A percentile compares a stretch with the other conserved stretches of the same genome.
Evolutionary conservation across 53 echinoderm and acorn worm genomes (phyloP).

Genomic region (Stichopus horrens): DNA sequence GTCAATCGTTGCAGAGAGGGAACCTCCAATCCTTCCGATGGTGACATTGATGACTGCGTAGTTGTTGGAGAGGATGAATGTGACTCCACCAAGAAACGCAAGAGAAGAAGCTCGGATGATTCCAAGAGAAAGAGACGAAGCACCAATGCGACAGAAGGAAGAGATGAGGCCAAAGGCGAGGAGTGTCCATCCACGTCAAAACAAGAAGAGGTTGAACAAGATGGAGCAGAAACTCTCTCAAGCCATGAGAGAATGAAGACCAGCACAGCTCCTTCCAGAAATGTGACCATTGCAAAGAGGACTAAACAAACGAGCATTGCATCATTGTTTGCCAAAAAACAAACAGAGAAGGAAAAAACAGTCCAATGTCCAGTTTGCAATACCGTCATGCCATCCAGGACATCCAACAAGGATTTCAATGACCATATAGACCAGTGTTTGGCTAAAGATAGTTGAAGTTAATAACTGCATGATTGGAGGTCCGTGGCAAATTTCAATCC

Average conservation of each 20-base stretch:
- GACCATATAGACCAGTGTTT: constrained; percentile 80
- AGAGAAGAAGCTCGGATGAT: constrained; percentile 1
- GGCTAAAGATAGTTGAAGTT: no score
- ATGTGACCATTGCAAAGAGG: not conserved
- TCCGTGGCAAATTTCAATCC: no score
- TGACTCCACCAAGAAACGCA: constrained; percentile 24
- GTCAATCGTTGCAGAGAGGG: not conserved
- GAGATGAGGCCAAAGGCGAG: not conserved
- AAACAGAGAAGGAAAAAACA: constrained; percentile 1
- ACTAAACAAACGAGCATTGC: constrained; percentile 36
- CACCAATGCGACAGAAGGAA: not conserved
- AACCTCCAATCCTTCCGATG: not conserved
- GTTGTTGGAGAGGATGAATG: constrained; percentile 16
- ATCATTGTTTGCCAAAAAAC: constrained; percentile 19
- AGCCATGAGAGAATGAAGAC: not conserved
- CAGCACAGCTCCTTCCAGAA: not conserved
- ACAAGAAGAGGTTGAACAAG: not conserved
- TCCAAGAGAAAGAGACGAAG: constrained; percentile 19
- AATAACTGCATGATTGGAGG: no score
- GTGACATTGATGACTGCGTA: constrained; percentile 15
- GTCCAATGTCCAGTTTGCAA: constrained; percentile 80
- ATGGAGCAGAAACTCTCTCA: not conserved
- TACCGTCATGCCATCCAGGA: constrained; percentile 60
- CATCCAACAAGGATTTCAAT: constrained; percentile 68
- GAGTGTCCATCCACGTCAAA: not conserved